Base-by-base conservation (phyloP, 2,888 invertebrate species). In the Lampropteryx suffumata region DNA sequence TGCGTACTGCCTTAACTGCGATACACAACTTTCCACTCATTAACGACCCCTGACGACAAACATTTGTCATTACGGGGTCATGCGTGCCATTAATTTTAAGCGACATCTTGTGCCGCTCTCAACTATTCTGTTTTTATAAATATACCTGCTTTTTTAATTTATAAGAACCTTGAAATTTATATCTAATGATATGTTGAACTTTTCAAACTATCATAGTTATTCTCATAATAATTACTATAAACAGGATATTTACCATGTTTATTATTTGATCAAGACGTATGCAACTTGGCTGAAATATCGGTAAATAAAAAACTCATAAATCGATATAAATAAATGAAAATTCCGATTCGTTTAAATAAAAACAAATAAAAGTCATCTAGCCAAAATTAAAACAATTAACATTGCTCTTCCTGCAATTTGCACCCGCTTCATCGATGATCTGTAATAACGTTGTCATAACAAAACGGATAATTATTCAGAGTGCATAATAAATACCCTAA, bases 11-110 rank as follows among this genome's bases (percentile, higher is more conserved):
- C 71, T 58, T 66, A 62, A 63, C 75, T 71, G 67, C n/a, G n/a
- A n/a, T n/a, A n/a, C n/a, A n/a, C n/a, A 73, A 75, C 79, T 85
- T 81, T 84, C 80, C 78, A 82, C 61, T 79, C 84, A 87, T 87
- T 88, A 85, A 73, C 78, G 79, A 84, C 84, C 85, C 84, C 82
- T 78, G 78, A 76, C 76, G 69, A 72, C 69, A 61, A 72, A 68
- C 76, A 82, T 84, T 82, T 78, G 69, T 82, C 79, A 83, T 82
- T 77, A 74, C 67, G 66, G 67, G 73, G 72, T 75, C 74, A 75
- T 58, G n/a, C n/a, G n/a, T n/a, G 62, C 65, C 69, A 68, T 64
- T 64, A 61, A 65, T 65, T 57, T 49, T 39, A 61, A 67, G 66
- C 65, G 69, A 69, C 71, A 69, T 71, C 73, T 70, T 70, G 59